phyloP scores from a whole-genome alignment of 2,888 invertebrate species.

The Drosophila putrida region DNA sequence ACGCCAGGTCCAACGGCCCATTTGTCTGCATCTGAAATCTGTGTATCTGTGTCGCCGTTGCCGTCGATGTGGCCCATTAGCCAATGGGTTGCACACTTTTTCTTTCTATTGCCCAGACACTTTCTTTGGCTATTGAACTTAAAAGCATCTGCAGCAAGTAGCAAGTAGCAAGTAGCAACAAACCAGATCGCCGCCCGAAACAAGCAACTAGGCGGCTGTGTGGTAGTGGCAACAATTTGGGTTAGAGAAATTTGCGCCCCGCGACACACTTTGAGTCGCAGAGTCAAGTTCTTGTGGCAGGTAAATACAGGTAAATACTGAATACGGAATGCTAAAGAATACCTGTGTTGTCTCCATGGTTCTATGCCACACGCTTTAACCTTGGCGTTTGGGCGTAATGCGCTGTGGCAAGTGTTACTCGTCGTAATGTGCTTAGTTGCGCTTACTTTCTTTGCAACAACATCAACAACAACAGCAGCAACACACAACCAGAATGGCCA shows the following conservation, averaged over 20 bases:
- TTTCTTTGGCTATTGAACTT: slow-evolving; percentile 80
- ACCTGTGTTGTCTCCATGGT: slow-evolving; percentile 33
- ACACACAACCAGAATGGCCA: slow-evolving; percentile 1
- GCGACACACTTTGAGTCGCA: slow-evolving; percentile 62
- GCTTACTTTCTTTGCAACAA: slow-evolving; percentile 73
- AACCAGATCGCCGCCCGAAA: slow-evolving; percentile 61
- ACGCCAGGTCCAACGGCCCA: slow-evolving; percentile 44
- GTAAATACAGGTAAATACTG: background rate
- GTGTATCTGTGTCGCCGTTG: slow-evolving; percentile 38
- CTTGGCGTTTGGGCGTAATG: slow-evolving; percentile 77
- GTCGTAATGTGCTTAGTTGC: slow-evolving; percentile 76
- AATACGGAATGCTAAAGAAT: slow-evolving; percentile 3
- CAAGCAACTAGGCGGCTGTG: slow-evolving; percentile 35
- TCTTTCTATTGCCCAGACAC: slow-evolving; percentile 72
- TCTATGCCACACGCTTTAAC: slow-evolving; percentile 75
- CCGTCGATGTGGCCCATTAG: slow-evolving; percentile 46
- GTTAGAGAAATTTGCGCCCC: slow-evolving; percentile 81
- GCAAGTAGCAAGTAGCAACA: slow-evolving; percentile 31
- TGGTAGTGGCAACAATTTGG: slow-evolving; percentile 64
- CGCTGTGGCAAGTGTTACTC: slow-evolving; percentile 61
- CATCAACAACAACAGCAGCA: slow-evolving; percentile 21
- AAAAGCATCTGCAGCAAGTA: slow-evolving; percentile 59
- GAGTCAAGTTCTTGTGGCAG: slow-evolving; percentile 68
- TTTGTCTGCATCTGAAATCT: slow-evolving; percentile 10
- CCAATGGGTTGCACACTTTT: slow-evolving; percentile 66